A percentile compares a stretch with the other conserved stretches of the same genome.
phyloP scores from a whole-genome alignment of 2,113 vertebrate species.

The Gracilinanus agilis region DNA sequence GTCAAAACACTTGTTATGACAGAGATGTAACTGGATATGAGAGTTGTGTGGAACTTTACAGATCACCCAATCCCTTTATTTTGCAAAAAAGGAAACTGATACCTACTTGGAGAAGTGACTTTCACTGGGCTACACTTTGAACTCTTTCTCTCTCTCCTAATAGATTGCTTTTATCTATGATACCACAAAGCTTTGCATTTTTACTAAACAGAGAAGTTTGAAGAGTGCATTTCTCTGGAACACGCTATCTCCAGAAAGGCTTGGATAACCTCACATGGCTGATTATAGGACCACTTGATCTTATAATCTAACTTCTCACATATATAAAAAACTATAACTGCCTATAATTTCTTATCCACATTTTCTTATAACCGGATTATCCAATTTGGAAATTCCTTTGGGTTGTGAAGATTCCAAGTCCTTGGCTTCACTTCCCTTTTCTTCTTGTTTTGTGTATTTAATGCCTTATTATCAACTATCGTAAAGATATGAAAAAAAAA shows the following conservation, averaged over 20 bases:
- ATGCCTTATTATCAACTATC: conserved; percentile 19
- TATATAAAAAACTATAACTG: too few relatives aligned
- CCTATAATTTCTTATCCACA: background rate
- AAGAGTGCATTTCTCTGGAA: background rate
- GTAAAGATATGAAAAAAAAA: conserved; percentile 31
- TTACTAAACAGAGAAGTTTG: background rate
- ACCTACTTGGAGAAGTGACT: background rate
- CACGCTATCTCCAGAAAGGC: background rate
- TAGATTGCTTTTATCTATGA: background rate
- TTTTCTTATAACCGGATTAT: background rate
- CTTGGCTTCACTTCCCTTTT: conserved; percentile 32
- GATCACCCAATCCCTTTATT: background rate
- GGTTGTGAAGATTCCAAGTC: background rate
- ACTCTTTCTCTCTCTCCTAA: background rate
- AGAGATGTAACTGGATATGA: background rate
- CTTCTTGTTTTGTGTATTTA: conserved; percentile 23
- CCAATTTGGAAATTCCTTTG: background rate
- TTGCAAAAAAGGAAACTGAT: background rate
- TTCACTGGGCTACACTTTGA: background rate
- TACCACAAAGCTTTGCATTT: background rate
- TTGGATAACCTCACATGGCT: background rate
- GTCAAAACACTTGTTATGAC: background rate
- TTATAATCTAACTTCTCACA: too few relatives aligned
- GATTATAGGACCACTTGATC: background rate
- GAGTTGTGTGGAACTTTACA: background rate